phyloP scores from a whole-genome alignment of 2,113 vertebrate genomes.

The Phoenicopterus ruber region DNA sequence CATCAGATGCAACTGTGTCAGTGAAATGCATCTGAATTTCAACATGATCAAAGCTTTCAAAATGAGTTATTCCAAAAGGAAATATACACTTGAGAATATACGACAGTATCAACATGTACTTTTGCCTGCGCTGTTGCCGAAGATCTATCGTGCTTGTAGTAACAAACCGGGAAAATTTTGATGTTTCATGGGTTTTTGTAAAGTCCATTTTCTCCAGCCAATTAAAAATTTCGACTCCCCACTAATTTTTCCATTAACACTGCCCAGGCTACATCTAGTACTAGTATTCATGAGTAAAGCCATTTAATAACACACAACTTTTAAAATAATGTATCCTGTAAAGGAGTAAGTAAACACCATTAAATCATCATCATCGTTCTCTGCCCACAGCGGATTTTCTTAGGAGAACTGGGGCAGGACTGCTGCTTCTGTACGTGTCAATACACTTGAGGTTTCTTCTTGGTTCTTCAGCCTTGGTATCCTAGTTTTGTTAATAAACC shows the following conservation, averaged over 20 bases:
- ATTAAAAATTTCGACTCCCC: slow-evolving; percentile 41
- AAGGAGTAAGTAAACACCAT: slow-evolving; percentile 87
- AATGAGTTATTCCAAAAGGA: not conserved
- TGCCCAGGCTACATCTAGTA: slow-evolving; percentile 46
- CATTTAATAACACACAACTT: slow-evolving; percentile 75
- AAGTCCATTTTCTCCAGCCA: not conserved
- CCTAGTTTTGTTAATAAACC: slow-evolving; percentile 99
- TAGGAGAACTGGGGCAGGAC: slow-evolving; percentile 88
- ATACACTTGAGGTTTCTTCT: slow-evolving; percentile 97
- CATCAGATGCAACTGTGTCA: slow-evolving; percentile 52
- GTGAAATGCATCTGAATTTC: slow-evolving; percentile 52
- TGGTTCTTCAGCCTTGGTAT: slow-evolving; percentile 95
- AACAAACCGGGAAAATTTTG: not conserved
- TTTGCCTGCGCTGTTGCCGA: not conserved
- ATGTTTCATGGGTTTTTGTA: not conserved
- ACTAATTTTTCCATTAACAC: slow-evolving; percentile 16
- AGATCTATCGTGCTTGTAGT: not conserved
- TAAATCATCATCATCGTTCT: slow-evolving; percentile 84
- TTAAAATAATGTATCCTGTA: slow-evolving; percentile 77
- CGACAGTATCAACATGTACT: slow-evolving; percentile 15
- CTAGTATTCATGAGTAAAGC: slow-evolving; percentile 61
- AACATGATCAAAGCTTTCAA: slow-evolving; percentile 1
- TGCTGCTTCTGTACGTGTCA: slow-evolving; percentile 96
- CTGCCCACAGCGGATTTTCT: slow-evolving; percentile 88
- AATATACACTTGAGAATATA: slow-evolving; percentile 14